A percentile compares a stretch with the other conserved stretches of the same genome.
Conservation (phyloP, 2,888 invertebrate species). For the Abrostola triplasia region DNA sequence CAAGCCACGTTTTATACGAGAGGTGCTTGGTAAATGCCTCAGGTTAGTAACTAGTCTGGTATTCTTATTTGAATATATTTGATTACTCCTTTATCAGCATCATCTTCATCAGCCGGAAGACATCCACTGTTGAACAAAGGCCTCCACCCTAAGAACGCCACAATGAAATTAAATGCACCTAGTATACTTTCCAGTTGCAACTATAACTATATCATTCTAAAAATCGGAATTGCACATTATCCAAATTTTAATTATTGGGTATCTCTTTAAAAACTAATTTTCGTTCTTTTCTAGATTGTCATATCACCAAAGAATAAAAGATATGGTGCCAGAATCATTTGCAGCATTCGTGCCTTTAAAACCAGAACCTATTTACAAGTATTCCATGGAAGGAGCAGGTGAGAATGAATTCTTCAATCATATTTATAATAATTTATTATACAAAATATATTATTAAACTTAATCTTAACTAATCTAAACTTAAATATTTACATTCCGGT, state of each 20-base stretch:
- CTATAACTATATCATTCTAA: too few species aligned
- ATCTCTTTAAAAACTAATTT: too few species aligned
- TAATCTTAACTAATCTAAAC: slow-evolving; percentile 75
- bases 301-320: slow-evolving; percentile 97
- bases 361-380: slow-evolving; percentile 96
- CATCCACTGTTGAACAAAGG: too few species aligned
- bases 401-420: slow-evolving; percentile 49
- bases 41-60: slow-evolving; percentile 87
- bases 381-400: slow-evolving; percentile 96
- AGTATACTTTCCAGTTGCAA: too few species aligned
- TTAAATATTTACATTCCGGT: slow-evolving; percentile 82
- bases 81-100: too few species aligned
- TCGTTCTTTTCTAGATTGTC: slow-evolving; percentile 90
- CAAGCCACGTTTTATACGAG: slow-evolving; percentile 97
- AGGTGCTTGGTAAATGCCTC: slow-evolving; percentile 96
- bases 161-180: too few species aligned
- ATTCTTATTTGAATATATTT: too few species aligned
- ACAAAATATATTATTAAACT: slow-evolving; percentile 73
- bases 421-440: slow-evolving; percentile 64
- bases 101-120: too few species aligned
- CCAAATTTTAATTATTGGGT: too few species aligned
- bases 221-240: too few species aligned
- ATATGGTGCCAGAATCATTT: slow-evolving; percentile 97
- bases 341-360: slow-evolving; percentile 94
- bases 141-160: too few species aligned